Evolutionary conservation across 2,888 invertebrate species (phyloP).

Genomic region (Rotaria magnacalcarata): DNA sequence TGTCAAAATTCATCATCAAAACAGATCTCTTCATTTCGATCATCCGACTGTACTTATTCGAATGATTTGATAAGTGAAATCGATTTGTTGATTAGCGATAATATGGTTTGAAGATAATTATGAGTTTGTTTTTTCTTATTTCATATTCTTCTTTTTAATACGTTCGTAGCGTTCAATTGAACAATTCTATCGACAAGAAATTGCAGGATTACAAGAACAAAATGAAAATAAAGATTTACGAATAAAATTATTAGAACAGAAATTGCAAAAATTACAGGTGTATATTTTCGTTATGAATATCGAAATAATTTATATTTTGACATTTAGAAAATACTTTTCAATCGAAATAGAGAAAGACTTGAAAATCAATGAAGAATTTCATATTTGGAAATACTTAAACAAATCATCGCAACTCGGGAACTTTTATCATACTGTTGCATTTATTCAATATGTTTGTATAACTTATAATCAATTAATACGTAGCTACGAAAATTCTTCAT

Average conservation of each 20-base stretch:
- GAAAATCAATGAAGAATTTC: neutral
- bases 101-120: neutral
- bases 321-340: neutral
- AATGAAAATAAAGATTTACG: slow-evolving; percentile 20
- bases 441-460: neutral
- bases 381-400: neutral
- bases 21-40: neutral
- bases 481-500: too few species aligned
- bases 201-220: slow-evolving; percentile 29
- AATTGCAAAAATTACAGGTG: slow-evolving; percentile 1
- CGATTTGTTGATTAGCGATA: slow-evolving; percentile 6
- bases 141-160: neutral
- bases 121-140: neutral
- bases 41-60: neutral
- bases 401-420: neutral
- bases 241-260: slow-evolving; percentile 20
- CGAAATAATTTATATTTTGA: neutral
- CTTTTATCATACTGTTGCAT: neutral
- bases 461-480: too few species aligned
- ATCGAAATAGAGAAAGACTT: neutral
- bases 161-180: neutral
- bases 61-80: neutral
- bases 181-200: neutral
- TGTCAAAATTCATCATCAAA: neutral
- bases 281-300: neutral